phyloP scores from a whole-genome alignment of 1,140 invertebrate genomes.

The Bradysia coprophila region DNA sequence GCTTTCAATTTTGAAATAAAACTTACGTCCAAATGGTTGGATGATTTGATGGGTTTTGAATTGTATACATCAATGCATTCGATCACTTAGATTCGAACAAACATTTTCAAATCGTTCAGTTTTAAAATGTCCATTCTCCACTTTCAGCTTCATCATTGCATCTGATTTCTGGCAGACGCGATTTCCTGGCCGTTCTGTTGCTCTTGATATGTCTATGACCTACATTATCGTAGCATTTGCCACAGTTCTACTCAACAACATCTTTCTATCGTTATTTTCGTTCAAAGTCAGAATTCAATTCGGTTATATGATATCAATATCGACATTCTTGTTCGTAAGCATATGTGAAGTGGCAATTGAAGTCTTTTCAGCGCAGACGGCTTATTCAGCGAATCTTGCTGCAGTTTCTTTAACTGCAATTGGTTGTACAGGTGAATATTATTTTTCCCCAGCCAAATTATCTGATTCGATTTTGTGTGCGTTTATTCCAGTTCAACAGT shows the following conservation, averaged over 20 bases:
- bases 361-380: slow-evolving; percentile 41
- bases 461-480: slow-evolving; percentile 3
- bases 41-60: too few relatives aligned
- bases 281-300: slow-evolving; percentile 70
- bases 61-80: too few relatives aligned
- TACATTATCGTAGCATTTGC: slow-evolving; percentile 75
- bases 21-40: too few relatives aligned
- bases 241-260: slow-evolving; percentile 70
- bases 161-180: slow-evolving; percentile 74
- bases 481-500: slow-evolving; percentile 68
- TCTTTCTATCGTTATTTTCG: slow-evolving; percentile 64
- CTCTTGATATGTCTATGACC: slow-evolving; percentile 81
- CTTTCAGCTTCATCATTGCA: slow-evolving; percentile 71
- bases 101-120: too few relatives aligned
- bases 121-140: too few relatives aligned
- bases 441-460: neutral
- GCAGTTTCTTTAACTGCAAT: slow-evolving; percentile 71
- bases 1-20: too few relatives aligned
- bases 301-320: slow-evolving; percentile 66
- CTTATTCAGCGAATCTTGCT: slow-evolving; percentile 65
- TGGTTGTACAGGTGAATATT: slow-evolving; percentile 57
- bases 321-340: slow-evolving; percentile 63
- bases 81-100: too few relatives aligned
- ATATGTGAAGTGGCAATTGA: slow-evolving; percentile 72
- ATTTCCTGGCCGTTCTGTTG: slow-evolving; percentile 66